Evolutionary conservation across 2,797 vertebrate species (phyloP).

Genomic region (Loriculus beryllinus): DNA sequence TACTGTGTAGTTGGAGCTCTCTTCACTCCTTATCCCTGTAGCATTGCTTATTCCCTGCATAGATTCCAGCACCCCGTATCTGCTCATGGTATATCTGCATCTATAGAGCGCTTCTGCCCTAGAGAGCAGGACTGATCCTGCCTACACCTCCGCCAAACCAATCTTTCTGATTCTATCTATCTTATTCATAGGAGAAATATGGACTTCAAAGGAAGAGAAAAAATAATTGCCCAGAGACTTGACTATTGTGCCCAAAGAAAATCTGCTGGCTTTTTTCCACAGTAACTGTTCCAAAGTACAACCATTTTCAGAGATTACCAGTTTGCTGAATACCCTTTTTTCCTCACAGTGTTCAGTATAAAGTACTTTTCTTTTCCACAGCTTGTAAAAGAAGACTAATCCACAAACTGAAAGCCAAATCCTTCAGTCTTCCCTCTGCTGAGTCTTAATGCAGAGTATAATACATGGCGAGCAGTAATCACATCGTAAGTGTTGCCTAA

Average conservation of each 20-base stretch:
- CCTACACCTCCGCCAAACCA: not conserved
- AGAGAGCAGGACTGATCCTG: not conserved
- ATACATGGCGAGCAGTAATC: not conserved
- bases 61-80: rapidly evolving
- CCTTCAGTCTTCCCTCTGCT: not conserved
- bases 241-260: not conserved
- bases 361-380: slow-evolving; percentile 7
- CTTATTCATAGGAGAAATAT: not conserved
- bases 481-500: not conserved
- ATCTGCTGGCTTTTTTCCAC: not conserved
- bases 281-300: not conserved
- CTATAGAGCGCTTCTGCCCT: not conserved
- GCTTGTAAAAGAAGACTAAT: not conserved
- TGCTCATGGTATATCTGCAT: not conserved
- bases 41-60: rapidly evolving
- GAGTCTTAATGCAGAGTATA: not conserved
- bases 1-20: not conserved
- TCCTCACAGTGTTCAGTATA: not conserved
- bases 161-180: not conserved
- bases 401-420: not conserved
- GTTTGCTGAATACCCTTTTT: not conserved
- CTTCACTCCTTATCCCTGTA: rapidly evolving
- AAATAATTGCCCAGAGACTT: not conserved
- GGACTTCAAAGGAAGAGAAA: not conserved
- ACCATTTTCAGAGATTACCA: slow-evolving; percentile 19